Percentiles rank a stretch among this genome's conserved stretches.
Evolutionary conservation across 2,797 vertebrate species (phyloP).

Genomic region (Thamnophis elegans): DNA sequence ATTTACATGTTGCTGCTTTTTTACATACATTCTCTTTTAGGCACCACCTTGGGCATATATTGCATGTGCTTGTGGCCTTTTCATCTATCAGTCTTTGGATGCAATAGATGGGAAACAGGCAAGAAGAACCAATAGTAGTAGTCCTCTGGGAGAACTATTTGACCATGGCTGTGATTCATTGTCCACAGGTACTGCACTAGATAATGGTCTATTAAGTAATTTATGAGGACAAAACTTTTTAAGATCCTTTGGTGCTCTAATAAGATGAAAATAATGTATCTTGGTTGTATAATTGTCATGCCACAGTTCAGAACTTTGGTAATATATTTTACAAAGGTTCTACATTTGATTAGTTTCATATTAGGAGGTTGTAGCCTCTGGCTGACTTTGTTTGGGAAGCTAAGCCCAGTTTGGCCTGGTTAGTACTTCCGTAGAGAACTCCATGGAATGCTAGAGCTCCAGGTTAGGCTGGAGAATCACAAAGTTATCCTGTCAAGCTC

Average conservation of each 20-base stretch:
- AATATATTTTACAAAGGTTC: not conserved
- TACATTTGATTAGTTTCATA: not conserved
- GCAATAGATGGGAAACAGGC: constrained; percentile 98
- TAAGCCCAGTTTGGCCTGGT: not conserved
- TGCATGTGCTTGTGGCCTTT: constrained; percentile 90
- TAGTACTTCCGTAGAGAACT: not conserved
- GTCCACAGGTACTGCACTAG: constrained; percentile 84
- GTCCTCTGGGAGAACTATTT: constrained; percentile 95
- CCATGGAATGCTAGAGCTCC: not conserved
- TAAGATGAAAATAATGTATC: not conserved
- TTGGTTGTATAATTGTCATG: not conserved
- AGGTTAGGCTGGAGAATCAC: not conserved
- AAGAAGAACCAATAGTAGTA: constrained; percentile 94
- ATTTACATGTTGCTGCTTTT: constrained; percentile 10
- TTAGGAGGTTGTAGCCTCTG: not conserved
- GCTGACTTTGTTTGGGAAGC: not conserved
- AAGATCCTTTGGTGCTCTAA: not conserved
- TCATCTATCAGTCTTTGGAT: constrained; percentile 96
- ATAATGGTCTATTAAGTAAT: constrained; percentile 9
- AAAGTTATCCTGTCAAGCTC: not conserved
- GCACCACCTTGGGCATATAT: constrained; percentile 96
- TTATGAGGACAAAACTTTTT: not conserved
- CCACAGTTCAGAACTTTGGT: not conserved
- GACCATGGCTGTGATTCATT: constrained; percentile 98
- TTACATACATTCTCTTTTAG: constrained; percentile 58